These are phyloP conservation scores for Tetramorium alpestre DNA, from an alignment of 1,140 invertebrate genomes.

Conservation along the genomic window DNA sequence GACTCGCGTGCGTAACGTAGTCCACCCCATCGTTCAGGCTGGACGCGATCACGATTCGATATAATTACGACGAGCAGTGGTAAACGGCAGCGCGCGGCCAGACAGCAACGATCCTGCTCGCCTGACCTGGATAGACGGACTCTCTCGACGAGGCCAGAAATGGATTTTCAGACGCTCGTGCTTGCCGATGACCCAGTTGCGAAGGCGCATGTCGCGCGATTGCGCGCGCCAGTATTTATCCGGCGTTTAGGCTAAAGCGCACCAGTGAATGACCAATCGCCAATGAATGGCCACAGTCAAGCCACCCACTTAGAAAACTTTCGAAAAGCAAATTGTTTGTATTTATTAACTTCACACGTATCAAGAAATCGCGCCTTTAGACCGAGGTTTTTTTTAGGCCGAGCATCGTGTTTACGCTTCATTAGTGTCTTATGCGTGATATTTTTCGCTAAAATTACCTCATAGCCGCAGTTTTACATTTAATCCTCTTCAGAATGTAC, in stretches of 20 bases:
- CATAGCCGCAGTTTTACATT: neutral
- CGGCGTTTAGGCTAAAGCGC: constrained; percentile 56
- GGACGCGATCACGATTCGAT: constrained; percentile 60
- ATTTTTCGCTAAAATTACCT: neutral
- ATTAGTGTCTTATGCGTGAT: too few species aligned
- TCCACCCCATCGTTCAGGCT: constrained; percentile 82
- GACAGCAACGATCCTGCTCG: constrained; percentile 70
- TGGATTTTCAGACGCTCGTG: constrained; percentile 78
- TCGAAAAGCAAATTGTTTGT: neutral
- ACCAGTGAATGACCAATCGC: constrained; percentile 50
- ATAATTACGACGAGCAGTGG: constrained; percentile 7
- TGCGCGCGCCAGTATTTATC: constrained; percentile 79
- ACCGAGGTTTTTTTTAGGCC: too few species aligned
- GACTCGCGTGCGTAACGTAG: constrained; percentile 82
- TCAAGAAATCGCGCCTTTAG: neutral
- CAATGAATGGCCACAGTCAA: constrained; percentile 36
- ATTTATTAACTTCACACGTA: neutral
- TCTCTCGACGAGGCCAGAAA: constrained; percentile 73
- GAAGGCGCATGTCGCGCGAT: constrained; percentile 81
- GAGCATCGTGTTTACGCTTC: too few species aligned
- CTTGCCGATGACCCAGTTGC: constrained; percentile 80
- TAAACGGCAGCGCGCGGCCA: constrained; percentile 25
- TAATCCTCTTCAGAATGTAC: neutral
- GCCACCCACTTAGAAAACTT: constrained; percentile 8
- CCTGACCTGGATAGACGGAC: constrained; percentile 81